Percentiles rank a stretch among this genome's conserved stretches.
phyloP scores from a whole-genome alignment of 92 coral and sea anemone species.

The Galaxea fascicularis region DNA sequence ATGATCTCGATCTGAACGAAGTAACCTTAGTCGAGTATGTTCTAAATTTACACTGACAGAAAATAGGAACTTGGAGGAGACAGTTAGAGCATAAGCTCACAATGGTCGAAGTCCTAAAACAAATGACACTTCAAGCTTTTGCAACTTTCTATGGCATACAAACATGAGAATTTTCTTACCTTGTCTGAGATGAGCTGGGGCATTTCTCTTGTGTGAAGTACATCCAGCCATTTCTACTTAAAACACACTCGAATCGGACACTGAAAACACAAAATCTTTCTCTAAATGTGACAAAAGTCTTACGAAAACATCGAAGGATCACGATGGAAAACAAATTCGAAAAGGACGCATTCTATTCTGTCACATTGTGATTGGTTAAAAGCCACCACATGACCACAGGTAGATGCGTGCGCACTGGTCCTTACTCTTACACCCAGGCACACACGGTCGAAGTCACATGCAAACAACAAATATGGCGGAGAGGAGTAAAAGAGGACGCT shows the following conservation, averaged over 20 bases:
- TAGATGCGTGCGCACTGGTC: background rate
- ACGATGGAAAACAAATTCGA: too few species aligned
- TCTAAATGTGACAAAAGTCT: too few species aligned
- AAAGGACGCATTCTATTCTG: too few species aligned
- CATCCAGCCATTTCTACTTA: too few species aligned
- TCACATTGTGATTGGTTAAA: background rate
- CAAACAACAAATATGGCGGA: conserved; percentile 5
- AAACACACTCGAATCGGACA: too few species aligned
- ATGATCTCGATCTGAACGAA: background rate
- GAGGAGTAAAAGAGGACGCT: background rate
- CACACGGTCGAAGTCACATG: background rate
- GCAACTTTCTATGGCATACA: too few species aligned
- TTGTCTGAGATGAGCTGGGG: background rate
- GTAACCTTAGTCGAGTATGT: background rate
- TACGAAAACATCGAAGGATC: too few species aligned
- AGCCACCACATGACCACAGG: background rate
- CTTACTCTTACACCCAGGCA: background rate
- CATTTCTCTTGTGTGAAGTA: background rate
- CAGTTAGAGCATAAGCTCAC: background rate
- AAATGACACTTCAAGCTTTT: too few species aligned
- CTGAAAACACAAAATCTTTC: too few species aligned
- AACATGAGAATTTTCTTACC: background rate
- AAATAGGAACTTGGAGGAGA: background rate
- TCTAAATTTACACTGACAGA: background rate
- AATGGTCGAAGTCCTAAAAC: background rate